Evolutionary conservation across 2,888 invertebrate species (phyloP), one percentile per base, ranked within the genome.

Genomic region (Drosophila nr. perissopoda): DNA sequence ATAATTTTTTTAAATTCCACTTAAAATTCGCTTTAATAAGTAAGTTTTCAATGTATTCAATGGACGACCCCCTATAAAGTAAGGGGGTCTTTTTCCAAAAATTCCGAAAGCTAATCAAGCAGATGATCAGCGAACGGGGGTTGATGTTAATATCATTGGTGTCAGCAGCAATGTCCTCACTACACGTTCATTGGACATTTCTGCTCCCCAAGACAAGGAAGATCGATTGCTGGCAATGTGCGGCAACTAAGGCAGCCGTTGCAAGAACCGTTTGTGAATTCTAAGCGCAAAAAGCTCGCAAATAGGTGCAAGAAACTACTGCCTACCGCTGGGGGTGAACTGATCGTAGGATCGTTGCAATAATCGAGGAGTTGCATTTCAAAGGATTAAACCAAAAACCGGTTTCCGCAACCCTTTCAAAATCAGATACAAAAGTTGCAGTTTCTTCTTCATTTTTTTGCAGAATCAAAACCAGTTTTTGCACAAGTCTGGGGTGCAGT

Each of bases 191-290:
- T 95, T 94, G 96, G 94, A 95, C 95, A 96, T 95, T 96, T 94
- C 95, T 96, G 96, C 96, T 87, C 97, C 96, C 96, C 96, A 94
- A 96, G 96, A 97, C 96, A 96, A 96, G 96, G 96, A 96, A 95
- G 94, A 78, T 57, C 42, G 91, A 91, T 0, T 64, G 66, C 5
- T 11, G 40, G 61, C 42, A 76, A 36, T 4, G 4, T 4, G 38
- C 10, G 34, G 4, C 45, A 45, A 56, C 78, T 87, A 49, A 72
- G 34, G 29, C 31, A 4, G 16, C 8, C 8, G 0, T 2, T 0
- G 67, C 58, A 38, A 56, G 27, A 87, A 89, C 73, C 61, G 33
- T 38, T 80, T 91, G 90, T 52, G 91, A 91, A 90, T 89, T 84
- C 11, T 42, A 81, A 69, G 62, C 13, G 53, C 42, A n/a, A 27